These are phyloP conservation scores for Nematostella vectensis DNA, from an alignment of 92 coral and sea anemone species.

Conservation along the genomic window DNA sequence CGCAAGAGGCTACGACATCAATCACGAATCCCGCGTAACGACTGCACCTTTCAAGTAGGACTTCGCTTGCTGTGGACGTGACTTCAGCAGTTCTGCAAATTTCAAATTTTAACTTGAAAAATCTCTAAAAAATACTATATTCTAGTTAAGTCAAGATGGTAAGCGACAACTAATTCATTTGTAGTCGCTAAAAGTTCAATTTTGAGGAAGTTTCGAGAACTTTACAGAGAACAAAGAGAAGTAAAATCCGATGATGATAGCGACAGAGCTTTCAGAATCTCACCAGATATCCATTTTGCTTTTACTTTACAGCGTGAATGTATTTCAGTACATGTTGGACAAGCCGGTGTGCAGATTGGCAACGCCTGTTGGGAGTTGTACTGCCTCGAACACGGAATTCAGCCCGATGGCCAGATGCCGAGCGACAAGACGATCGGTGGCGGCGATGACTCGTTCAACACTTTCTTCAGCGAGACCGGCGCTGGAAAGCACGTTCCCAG, in stretches of 20 bases:
- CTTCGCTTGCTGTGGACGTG: slow-evolving; percentile 1
- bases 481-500: slow-evolving; percentile 60
- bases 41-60: background rate
- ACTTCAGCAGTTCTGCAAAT: background rate
- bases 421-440: slow-evolving; percentile 2
- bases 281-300: background rate
- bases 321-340: slow-evolving; percentile 52
- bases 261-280: too few species aligned
- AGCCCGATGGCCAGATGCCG: slow-evolving; percentile 1
- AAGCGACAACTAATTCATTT: too few species aligned
- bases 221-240: background rate
- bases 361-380: slow-evolving; percentile 2
- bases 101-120: too few species aligned
- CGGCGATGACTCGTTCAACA: slow-evolving; percentile 58
- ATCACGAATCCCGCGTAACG: too few species aligned
- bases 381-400: slow-evolving; percentile 1
- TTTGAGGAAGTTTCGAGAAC: background rate
- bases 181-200: too few species aligned
- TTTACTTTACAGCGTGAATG: background rate
- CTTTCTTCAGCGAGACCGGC: slow-evolving; percentile 66
- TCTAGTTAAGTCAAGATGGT: background rate
- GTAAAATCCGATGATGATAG: background rate
- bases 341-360: slow-evolving; percentile 28
- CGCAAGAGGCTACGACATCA: too few species aligned
- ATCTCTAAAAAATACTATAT: background rate